Evolutionary conservation across 2,888 invertebrate genomes (phyloP), one percentile per base, ranked within the genome.

Genomic region (Stomorhina lunata): DNA sequence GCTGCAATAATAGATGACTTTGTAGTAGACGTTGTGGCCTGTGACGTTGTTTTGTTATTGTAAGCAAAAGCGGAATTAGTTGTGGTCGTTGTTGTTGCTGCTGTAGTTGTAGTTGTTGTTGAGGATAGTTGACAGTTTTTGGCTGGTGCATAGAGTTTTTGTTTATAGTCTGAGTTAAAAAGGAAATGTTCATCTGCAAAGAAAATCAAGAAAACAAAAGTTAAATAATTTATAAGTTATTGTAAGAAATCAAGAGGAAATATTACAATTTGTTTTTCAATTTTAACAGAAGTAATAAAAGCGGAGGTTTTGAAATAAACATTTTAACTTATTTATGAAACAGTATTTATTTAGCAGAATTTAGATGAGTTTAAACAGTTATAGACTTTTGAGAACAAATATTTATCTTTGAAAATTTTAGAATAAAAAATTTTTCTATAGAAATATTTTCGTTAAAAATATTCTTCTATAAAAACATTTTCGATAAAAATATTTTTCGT

Each of bases 181-280:
- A 85, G 75, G 65, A 85, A 86, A 82, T 77, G 85, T 82, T 86
- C 89, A 89, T 88, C 90, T 89, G 84, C 4, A 84, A 77, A 45
- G 2, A 27, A 4, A 80, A 71, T 80, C 29, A n/a, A 75, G 9
- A 71, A 40, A 76, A 40, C 10, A 17, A 22, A 12, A 63, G 15
- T 61, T 48, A 45, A 48, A 29, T 27, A 48, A 66, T 55, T 53
- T 68, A 71, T 37, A 48, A 17, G 17, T 15, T 29, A 15, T 61
- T n/a, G 40, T 12, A 22, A 2, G 10, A 15, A 45, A 34, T 55
- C n/a, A n/a, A 1, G 1, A 22, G n/a, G n/a, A 34, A 34, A 15
- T 20, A 25, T n/a, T n/a, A n/a, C n/a, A n/a, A n/a, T n/a, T n/a
- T n/a, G n/a, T n/a, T n/a, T n/a, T n/a, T n/a, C n/a, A n/a, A n/a